Evolutionary conservation across 2,113 vertebrate species (phyloP).

Genomic region (Sisor rabdophorus): DNA sequence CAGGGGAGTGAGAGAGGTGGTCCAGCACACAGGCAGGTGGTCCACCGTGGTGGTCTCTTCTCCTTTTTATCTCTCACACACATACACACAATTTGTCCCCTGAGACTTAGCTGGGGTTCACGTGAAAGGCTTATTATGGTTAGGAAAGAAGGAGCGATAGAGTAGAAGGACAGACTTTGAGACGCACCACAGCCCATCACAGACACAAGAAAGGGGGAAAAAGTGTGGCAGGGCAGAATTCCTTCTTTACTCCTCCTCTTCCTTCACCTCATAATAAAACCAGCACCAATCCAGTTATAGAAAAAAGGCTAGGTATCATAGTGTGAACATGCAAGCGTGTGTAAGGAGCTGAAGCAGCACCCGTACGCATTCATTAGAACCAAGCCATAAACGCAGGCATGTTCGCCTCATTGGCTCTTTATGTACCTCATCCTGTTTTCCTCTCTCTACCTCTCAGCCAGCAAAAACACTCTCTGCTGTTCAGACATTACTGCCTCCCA

Average conservation of each 20-base stretch:
- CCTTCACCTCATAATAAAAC: slow-evolving; percentile 11
- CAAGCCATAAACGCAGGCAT: slow-evolving; percentile 32
- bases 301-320: slow-evolving; percentile 13
- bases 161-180: slow-evolving; percentile 8
- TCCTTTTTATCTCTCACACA: slow-evolving; percentile 26
- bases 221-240: not conserved
- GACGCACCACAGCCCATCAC: slow-evolving; percentile 15
- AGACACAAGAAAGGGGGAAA: not conserved
- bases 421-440: slow-evolving; percentile 38
- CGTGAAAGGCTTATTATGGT: slow-evolving; percentile 5
- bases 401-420: slow-evolving; percentile 37
- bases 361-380: slow-evolving; percentile 29
- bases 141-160: not conserved
- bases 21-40: slow-evolving; percentile 68
- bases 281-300: slow-evolving; percentile 3
- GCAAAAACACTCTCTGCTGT: slow-evolving; percentile 43
- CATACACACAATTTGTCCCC: slow-evolving; percentile 10
- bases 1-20: slow-evolving; percentile 58
- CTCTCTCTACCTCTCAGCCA: slow-evolving; percentile 40
- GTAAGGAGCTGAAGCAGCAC: slow-evolving; percentile 24
- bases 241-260: slow-evolving; percentile 12
- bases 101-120: slow-evolving; percentile 1
- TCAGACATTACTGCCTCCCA: slow-evolving; percentile 72
- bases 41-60: slow-evolving; percentile 68
- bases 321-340: slow-evolving; percentile 24